Percentiles rank a stretch among this genome's conserved stretches.
phyloP scores from a whole-genome alignment of 1,140 invertebrate genomes.

The Octopus sinensis region DNA sequence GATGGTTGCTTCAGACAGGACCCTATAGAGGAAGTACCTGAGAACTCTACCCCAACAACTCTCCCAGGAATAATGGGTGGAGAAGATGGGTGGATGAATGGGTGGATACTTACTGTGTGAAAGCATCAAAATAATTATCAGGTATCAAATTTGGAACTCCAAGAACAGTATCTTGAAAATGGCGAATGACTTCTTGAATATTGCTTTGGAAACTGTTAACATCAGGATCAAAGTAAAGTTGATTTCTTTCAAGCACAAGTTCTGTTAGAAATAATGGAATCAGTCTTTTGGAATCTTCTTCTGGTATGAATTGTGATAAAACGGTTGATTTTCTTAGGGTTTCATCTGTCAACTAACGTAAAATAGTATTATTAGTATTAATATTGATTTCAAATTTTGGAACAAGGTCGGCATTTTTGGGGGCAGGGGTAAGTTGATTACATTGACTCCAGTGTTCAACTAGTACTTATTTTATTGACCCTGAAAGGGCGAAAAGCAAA shows the following conservation, averaged over 20 bases:
- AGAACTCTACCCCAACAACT: too few species aligned
- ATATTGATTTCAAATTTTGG: too few species aligned
- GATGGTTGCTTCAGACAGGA: too few species aligned
- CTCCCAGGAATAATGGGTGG: too few species aligned
- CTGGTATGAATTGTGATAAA: too few species aligned
- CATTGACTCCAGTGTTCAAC: too few species aligned
- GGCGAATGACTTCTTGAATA: constrained; percentile 52
- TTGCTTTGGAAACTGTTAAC: constrained; percentile 53
- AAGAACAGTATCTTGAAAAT: constrained; percentile 56
- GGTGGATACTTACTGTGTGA: constrained; percentile 51
- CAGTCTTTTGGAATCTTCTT: constrained; percentile 28
- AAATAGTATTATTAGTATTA: neutral
- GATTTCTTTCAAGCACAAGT: constrained; percentile 54
- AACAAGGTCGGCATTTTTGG: too few species aligned
- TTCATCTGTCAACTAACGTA: constrained; percentile 20
- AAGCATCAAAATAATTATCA: constrained; percentile 57
- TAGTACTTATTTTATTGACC: too few species aligned
- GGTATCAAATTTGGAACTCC: constrained; percentile 55
- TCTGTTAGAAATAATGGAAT: constrained; percentile 56
- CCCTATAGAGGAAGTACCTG: too few species aligned
- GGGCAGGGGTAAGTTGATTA: too few species aligned
- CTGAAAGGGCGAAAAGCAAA: too few species aligned
- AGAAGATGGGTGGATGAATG: constrained; percentile 29
- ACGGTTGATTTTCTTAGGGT: constrained; percentile 15
- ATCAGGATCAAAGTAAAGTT: constrained; percentile 55